Percentiles rank a stretch among this genome's conserved stretches.
phyloP scores from a whole-genome alignment of 2,888 invertebrate genomes.

The Kryphioiulus occultus region DNA sequence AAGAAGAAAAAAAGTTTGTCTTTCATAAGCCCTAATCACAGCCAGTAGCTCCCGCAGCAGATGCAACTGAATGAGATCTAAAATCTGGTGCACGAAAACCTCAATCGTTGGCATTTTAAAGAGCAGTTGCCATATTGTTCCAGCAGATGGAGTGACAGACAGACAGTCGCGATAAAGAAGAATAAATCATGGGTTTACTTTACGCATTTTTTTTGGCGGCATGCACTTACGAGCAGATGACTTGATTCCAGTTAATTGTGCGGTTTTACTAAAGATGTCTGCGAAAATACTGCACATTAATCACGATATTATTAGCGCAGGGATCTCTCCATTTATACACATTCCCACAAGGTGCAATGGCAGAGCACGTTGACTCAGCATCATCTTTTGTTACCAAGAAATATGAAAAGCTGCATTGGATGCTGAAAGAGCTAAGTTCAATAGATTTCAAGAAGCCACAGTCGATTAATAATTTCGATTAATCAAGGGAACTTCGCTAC shows the following conservation, averaged over 20 bases:
- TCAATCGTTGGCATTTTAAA: constrained; percentile 9
- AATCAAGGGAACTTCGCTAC: not conserved
- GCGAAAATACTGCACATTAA: constrained; percentile 24
- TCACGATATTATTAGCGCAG: constrained; percentile 20
- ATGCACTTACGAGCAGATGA: constrained; percentile 35
- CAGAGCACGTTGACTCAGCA: constrained; percentile 28
- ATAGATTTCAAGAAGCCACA: constrained; percentile 10
- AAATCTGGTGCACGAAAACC: not conserved
- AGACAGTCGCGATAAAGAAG: constrained; percentile 20
- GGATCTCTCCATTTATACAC: not conserved
- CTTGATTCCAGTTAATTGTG: constrained; percentile 38
- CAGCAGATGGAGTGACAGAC: constrained; percentile 40
- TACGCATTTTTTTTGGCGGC: not conserved
- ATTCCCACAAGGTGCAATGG: constrained; percentile 29
- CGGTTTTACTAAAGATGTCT: constrained; percentile 24
- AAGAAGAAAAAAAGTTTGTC: not conserved
- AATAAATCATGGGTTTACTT: constrained; percentile 33
- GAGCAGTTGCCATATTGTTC: constrained; percentile 39
- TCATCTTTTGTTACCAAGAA: constrained; percentile 6
- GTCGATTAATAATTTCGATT: constrained; percentile 29
- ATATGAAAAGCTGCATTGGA: constrained; percentile 15
- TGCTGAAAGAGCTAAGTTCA: not conserved
- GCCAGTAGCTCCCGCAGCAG: not conserved
- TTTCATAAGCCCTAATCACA: not conserved
- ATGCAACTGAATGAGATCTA: not conserved